Evolutionary conservation across 1,140 invertebrate species (phyloP), one percentile per base, ranked within the genome.

Genomic region (Bacillus rossius): DNA sequence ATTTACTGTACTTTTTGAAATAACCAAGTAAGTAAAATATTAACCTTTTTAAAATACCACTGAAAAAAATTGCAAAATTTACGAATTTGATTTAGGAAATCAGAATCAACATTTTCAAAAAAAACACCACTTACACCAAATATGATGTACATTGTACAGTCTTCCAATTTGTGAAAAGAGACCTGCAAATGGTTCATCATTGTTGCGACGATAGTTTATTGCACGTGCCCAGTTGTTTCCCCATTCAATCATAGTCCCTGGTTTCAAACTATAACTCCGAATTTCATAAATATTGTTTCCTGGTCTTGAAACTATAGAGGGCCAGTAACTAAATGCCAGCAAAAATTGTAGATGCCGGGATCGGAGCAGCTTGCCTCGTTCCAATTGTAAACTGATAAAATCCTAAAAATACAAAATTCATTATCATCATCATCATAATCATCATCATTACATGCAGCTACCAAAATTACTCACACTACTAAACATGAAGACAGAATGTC

Each of bases 211-310:
- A 71, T 88, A 91, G 69, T 92, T 92, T 40, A 99, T 92, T 38
- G 94, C 96, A 68, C 93, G 79, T 0, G 95, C 94, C 96, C 96
- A 99, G 75, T 97, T 96, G 74, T 98, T 98, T 61, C 94, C 95
- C 96, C 96, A 99, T 77, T 98, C 96, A 64, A 98, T 97, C 93
- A 98, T 97, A 1, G 95, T 98, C 17, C 96, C 87, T 5, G 95
- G 94, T 77, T 96, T 95, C 19, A 99, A 76, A 65, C 91, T 88
- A 67, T 78, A 85, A 62, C 89, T 94, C 66, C 96, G 82, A 67
- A 98, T 92, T 79, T 99, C 96, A 71, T 98, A 98, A 62, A 96
- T 90, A 69, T 92, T 89, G 23, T 80, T 79, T n/a, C 83, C 82
- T 8, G 76, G 67, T 57, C 92, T 78, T n/a, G 84, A 82, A 59